phyloP scores from a whole-genome alignment of 2,888 invertebrate genomes.

The Philhelius pedissequus region DNA sequence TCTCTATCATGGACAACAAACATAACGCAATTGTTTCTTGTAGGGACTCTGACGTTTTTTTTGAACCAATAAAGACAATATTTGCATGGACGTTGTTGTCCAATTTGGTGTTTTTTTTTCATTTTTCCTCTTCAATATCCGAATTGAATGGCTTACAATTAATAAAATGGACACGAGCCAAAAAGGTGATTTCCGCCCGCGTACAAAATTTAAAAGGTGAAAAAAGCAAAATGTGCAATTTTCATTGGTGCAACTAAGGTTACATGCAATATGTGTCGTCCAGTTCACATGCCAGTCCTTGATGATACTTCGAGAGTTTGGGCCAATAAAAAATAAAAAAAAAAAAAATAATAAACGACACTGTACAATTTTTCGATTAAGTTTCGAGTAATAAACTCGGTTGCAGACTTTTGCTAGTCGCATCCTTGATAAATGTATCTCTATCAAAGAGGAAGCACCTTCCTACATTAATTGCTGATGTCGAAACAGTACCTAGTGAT shows the following conservation, averaged over 20 bases:
- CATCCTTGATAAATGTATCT: conserved; percentile 20
- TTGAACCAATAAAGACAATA: background rate
- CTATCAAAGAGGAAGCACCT: conserved; percentile 23
- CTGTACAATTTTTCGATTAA: conserved; percentile 44
- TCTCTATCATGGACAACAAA: background rate
- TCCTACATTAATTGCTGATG: conserved; percentile 43
- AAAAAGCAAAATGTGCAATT: background rate
- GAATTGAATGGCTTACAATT: background rate
- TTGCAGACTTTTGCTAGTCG: conserved; percentile 8
- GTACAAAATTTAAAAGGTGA: background rate
- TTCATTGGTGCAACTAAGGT: background rate
- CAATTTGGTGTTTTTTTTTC: background rate
- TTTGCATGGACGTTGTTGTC: background rate
- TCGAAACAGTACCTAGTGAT: conserved; percentile 30
- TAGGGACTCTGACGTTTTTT: background rate
- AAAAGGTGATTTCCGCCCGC: background rate
- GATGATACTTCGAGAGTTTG: background rate
- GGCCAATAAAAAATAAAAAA: background rate
- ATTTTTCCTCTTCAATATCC: background rate
- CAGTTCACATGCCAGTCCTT: background rate
- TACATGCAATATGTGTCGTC: background rate
- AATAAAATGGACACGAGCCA: background rate
- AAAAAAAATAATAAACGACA: background rate
- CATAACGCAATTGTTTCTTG: background rate
- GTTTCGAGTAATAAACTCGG: conserved; percentile 46